A percentile compares a stretch with the other conserved stretches of the same genome.
Evolutionary conservation across 2,113 vertebrate genomes (phyloP).

Genomic region (Nibea coibor): DNA sequence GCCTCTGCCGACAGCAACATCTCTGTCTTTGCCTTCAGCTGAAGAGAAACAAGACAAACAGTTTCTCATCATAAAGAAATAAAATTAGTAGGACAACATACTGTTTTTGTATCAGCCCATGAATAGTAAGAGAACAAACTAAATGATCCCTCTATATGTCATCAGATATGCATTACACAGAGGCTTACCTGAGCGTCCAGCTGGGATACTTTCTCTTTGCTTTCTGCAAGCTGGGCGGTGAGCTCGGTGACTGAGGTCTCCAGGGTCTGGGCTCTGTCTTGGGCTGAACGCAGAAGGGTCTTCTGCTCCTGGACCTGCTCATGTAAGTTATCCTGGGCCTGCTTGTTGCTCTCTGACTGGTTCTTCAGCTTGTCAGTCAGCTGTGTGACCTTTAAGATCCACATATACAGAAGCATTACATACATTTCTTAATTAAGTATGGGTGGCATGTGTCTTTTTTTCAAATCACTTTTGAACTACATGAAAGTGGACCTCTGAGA

Average conservation of each 20-base stretch:
- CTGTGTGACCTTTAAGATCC: slow-evolving; percentile 87
- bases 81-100: not conserved
- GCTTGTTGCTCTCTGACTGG: slow-evolving; percentile 98
- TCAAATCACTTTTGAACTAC: not conserved
- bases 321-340: slow-evolving; percentile 97
- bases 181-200: slow-evolving; percentile 92
- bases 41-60: slow-evolving; percentile 48
- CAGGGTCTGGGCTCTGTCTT: slow-evolving; percentile 91
- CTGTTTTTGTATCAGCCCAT: not conserved
- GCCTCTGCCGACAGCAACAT: slow-evolving; percentile 95
- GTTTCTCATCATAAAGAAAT: not conserved
- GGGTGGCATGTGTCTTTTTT: not conserved
- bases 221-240: slow-evolving; percentile 90
- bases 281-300: slow-evolving; percentile 89
- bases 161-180: not conserved
- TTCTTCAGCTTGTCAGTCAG: slow-evolving; percentile 97
- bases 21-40: slow-evolving; percentile 98
- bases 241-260: slow-evolving; percentile 89
- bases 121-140: not conserved
- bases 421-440: not conserved
- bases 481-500: not conserved
- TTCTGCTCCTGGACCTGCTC: slow-evolving; percentile 98
- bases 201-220: slow-evolving; percentile 93
- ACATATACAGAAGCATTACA: not conserved
- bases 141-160: too few species aligned